Evolutionary conservation across 92 coral and sea anemone species (phyloP), one percentile per base, ranked within the genome.

Genomic region (Zoanthus solanderi): DNA sequence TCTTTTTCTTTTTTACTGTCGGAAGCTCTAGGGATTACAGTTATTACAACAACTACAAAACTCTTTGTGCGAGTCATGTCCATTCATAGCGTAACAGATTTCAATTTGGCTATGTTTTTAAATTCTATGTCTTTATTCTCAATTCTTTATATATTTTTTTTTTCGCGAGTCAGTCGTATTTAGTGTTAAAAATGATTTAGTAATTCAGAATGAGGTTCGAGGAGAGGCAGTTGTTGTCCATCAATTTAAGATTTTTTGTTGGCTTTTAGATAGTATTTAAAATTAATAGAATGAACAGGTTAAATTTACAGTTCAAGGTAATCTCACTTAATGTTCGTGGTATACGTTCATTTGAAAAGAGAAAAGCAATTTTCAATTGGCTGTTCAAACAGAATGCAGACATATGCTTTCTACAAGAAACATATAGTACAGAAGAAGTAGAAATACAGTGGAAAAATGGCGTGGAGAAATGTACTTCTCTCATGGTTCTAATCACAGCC

Each of bases 381-480:
- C 58, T 53, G 11, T 14, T 53, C 2, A 53, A 53, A 53, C 58
- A 72, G 13, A 72, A 15, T 17, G 76, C 76, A 34, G 76, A 72
- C 76, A 72, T 72, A 32, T n/a, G 28, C 76, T 83, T 88, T 34
- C 83, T 91, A 61, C 93, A 91, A 88, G 91, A 88, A 84, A 91
- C 91, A n/a, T 89, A 88, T 61, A 79, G 79, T 47, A 74, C 79
- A 12, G 54, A 79, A 16, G 77, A 67, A 9, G 89, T 88, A 67
- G 87, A 91, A 87, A 72, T 11, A 7, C n/a, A 42, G 68, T 91
- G 93, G 93, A 73, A 85, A n/a, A 54, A 87, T 91, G 90, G 91
- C 89, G 89, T 46, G 92, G 92, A 18, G 16, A 74, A 75, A 46
- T 83, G 13, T 44, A 76, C 11, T 90, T 87, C 68, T 79, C 83